Base-by-base conservation (phyloP, 2,888 invertebrate genomes). In the Agonum fuliginosum region DNA sequence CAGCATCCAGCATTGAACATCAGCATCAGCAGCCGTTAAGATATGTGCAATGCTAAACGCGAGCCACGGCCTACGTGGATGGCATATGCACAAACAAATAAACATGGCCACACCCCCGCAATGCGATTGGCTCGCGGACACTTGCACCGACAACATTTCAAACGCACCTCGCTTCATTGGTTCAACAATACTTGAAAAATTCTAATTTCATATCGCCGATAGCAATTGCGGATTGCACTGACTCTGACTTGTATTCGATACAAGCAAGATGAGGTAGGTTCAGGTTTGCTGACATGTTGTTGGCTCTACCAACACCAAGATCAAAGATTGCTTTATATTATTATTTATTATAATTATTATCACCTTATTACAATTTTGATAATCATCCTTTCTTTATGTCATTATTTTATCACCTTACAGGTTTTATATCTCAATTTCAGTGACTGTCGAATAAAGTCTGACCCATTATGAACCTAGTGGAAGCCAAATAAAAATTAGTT, bases 61-160 rank as follows among this genome's bases (percentile, higher is more conserved):
- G 62, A 65, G 20, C 19, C 67, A 24, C 75, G 46, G 67, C 48
- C 74, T 77, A 77, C 77, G 77, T 77, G 77, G 77, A 77, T 77
- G 70, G 77, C 77, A 77, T 77, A 77, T 77, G 77, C 77, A 77
- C 54, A 77, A 77, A 77, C 77, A 77, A 77, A 77, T 76, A 70
- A 77, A 77, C 77, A 70, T 70, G 34, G 70, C 77, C 77, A 77
- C 77, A 77, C 77, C 77, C 77, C 70, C 70, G 77, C 70, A 54
- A 34, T 58, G 77, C 58, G 77, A 77, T 77, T 77, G 77, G 77
- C 30, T 70, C 41, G 20, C 41, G 41, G 46, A 51, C 69, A 76
- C 54, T 70, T 43, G 58, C 51, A 70, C 58, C 70, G 70, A 58
- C 69, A 77, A 77, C 77, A 77, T 77, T 77, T 70, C 51, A 77